phyloP scores from a whole-genome alignment of 2,888 invertebrate species.

The Galerucella calmariensis region DNA sequence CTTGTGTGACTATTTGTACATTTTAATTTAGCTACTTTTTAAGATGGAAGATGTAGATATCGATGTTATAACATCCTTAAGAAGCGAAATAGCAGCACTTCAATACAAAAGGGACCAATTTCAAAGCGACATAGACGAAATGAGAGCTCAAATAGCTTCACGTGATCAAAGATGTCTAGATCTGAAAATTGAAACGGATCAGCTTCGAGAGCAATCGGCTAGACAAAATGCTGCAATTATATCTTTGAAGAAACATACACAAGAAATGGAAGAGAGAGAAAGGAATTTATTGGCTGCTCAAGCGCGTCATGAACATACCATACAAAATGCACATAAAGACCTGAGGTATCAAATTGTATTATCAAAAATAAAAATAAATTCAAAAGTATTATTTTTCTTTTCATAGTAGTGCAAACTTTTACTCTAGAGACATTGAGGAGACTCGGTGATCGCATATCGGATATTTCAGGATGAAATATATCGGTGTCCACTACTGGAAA shows the following conservation, averaged over 20 bases:
- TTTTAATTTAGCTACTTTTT: slow-evolving; percentile 35
- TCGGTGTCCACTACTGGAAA: neutral
- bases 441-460: neutral
- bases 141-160: slow-evolving; percentile 76
- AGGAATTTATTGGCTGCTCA: slow-evolving; percentile 72
- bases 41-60: slow-evolving; percentile 70
- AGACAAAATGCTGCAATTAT: slow-evolving; percentile 83
- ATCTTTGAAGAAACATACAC: slow-evolving; percentile 81
- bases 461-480: neutral
- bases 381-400: neutral
- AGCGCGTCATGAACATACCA: slow-evolving; percentile 76
- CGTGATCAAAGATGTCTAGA: slow-evolving; percentile 80
- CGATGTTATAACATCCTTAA: slow-evolving; percentile 79
- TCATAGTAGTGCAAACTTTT: too few relatives aligned
- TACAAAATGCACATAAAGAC: slow-evolving; percentile 80
- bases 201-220: slow-evolving; percentile 83
- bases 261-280: slow-evolving; percentile 83
- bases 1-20: too few relatives aligned
- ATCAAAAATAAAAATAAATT: too few relatives aligned
- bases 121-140: slow-evolving; percentile 74
- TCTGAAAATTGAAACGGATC: slow-evolving; percentile 83
- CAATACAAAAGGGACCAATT: slow-evolving; percentile 87
- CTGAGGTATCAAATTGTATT: slow-evolving; percentile 60
- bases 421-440: neutral
- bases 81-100: slow-evolving; percentile 85